Evolutionary conservation across 2,888 invertebrate genomes (phyloP), one percentile per base, ranked within the genome.

Genomic region (Metacarcinus magister): DNA sequence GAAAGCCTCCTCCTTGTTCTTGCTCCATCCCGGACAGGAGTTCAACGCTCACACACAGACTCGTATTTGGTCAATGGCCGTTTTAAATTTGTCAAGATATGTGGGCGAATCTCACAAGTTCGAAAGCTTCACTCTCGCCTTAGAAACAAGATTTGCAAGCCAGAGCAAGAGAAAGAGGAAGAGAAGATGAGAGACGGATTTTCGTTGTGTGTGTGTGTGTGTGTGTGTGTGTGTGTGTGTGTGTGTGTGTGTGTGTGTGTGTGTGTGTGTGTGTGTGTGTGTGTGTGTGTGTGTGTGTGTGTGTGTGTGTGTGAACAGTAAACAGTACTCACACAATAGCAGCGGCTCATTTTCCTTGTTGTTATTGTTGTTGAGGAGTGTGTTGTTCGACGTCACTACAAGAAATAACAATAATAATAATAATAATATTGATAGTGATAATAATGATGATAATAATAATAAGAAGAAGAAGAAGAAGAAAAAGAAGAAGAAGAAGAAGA

Each of bases 161-260:
- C 23, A n/a, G 67, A 67, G 23, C 7, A 67, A n/a, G n/a, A 67
- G 67, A n/a, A 67, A 1, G 67, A 19, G 67, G 67, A 23, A 67
- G 19, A 67, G n/a, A n/a, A n/a, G 67, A 23, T n/a, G n/a, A 67
- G 67, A 4, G 67, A 67, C 67, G 67, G 67, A n/a, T 67, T 67
- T 67, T 67, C 5, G 1, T 0, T n/a, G 8, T 67, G 16, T 0
- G 16, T 67, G 67, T 67, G 67, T 67, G 67, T 67, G 67, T 67
- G 67, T 67, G 67, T n/a, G 67, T 67, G 67, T 67, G 67, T 67
- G 67, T 67, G 67, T 67, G n/a, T 67, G 67, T 67, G 67, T 67
- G 67, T 67, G 67, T 67, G 67, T 67, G 67, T 67, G 67, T 67
- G 67, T 67, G 67, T 67, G 67, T 67, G 67, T 67, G 67, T 67